Evolutionary conservation across 2,888 invertebrate species (phyloP).

Genomic region (Nebria brevicollis): DNA sequence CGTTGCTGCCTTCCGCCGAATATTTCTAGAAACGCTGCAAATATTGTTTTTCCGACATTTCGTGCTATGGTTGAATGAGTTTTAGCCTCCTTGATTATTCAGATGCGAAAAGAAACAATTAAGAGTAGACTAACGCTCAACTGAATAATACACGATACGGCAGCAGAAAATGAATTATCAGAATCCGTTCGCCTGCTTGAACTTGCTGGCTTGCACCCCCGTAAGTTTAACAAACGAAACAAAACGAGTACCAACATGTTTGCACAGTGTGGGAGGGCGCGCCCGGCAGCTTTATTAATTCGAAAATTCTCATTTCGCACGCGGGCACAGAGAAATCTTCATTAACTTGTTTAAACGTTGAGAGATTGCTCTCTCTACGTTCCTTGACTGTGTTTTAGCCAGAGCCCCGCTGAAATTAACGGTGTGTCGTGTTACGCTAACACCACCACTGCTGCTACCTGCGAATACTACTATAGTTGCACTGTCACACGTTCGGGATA

Average conservation of each 20-base stretch:
- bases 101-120: constrained; percentile 11
- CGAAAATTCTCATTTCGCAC: constrained; percentile 1
- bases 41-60: not conserved
- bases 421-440: not conserved
- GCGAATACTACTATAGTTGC: not conserved
- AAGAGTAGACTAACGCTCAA: constrained; percentile 9
- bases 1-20: no score
- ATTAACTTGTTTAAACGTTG: constrained; percentile 1
- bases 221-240: not conserved
- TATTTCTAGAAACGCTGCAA: not conserved
- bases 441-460: not conserved
- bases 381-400: not conserved
- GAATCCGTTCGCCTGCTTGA: not conserved
- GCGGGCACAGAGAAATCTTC: not conserved
- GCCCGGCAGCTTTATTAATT: not conserved
- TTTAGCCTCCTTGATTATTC: constrained; percentile 6
- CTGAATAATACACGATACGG: constrained; percentile 13
- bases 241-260: not conserved
- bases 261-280: not conserved
- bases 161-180: constrained; percentile 13
- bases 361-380: not conserved
- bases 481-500: not conserved
- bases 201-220: not conserved
- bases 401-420: not conserved
- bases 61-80: not conserved